These are phyloP conservation scores for Apus apus DNA, from an alignment of 2,113 vertebrate species.

Conservation along the genomic window DNA sequence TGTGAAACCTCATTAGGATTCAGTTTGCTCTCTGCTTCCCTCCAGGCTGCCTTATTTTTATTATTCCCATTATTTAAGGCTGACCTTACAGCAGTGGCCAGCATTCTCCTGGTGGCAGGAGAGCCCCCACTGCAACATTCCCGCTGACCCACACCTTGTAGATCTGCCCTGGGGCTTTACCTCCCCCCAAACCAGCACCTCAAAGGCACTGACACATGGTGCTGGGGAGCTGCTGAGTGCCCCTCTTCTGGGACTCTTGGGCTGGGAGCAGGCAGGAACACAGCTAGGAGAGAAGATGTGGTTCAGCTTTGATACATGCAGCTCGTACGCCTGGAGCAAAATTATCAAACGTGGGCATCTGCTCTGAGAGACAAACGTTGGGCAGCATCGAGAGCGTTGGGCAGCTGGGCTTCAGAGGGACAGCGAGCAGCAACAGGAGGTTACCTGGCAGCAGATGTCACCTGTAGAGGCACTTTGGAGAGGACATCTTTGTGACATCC, in stretches of 20 bases:
- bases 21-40: neutral
- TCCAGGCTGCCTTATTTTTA: neutral
- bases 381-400: neutral
- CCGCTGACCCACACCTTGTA: neutral
- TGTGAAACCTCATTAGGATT: neutral
- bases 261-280: neutral
- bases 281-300: neutral
- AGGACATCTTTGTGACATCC: neutral
- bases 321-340: neutral
- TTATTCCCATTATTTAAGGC: neutral
- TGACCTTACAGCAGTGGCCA: neutral
- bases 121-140: rapidly evolving
- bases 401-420: neutral
- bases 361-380: rapidly evolving
- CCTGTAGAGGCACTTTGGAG: neutral
- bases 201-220: neutral
- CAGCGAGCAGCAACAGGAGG: neutral
- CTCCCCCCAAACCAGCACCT: neutral
- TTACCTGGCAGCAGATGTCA: neutral
- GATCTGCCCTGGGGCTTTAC: neutral
- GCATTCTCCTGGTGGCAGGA: neutral
- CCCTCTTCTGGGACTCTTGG: rapidly evolving
- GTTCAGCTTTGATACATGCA: neutral
- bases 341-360: neutral
- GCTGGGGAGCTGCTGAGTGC: neutral